Percentiles rank a stretch among this genome's conserved stretches.
Conservation (phyloP, 1,140 invertebrate genomes). For the Lycorma delicatula region DNA sequence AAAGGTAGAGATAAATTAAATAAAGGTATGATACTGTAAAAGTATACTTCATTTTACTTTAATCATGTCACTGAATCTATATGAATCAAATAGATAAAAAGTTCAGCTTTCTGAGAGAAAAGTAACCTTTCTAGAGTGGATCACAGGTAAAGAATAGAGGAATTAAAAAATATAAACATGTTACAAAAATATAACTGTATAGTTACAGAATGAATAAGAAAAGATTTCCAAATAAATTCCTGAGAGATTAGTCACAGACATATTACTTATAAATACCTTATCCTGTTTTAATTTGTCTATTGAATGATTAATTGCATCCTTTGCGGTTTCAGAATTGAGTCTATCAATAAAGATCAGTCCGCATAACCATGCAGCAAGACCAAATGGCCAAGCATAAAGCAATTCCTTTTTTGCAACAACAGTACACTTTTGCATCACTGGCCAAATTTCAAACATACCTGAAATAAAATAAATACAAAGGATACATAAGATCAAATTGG, state of each 20-base stretch:
- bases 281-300: constrained; percentile 61
- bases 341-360: constrained; percentile 55
- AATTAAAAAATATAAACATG: too few species aligned
- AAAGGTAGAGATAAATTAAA: too few species aligned
- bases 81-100: too few species aligned
- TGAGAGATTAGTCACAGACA: background rate
- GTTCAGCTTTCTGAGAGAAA: too few species aligned
- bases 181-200: too few species aligned
- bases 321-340: constrained; percentile 68
- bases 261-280: constrained; percentile 41
- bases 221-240: background rate
- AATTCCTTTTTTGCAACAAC: constrained; percentile 49
- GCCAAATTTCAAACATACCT: constrained; percentile 39
- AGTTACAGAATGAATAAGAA: too few species aligned
- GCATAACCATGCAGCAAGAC: constrained; percentile 46
- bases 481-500: too few species aligned
- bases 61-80: too few species aligned
- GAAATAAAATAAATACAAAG: constrained; percentile 12
- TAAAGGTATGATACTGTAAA: too few species aligned
- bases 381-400: constrained; percentile 49
- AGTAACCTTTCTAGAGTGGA: too few species aligned
- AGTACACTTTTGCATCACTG: constrained; percentile 40
- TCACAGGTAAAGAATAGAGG: too few species aligned
- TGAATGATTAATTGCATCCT: constrained; percentile 63
- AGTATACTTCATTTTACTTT: too few species aligned